Base-by-base conservation (phyloP, 2,888 invertebrate species). In the Meloe dianella region DNA sequence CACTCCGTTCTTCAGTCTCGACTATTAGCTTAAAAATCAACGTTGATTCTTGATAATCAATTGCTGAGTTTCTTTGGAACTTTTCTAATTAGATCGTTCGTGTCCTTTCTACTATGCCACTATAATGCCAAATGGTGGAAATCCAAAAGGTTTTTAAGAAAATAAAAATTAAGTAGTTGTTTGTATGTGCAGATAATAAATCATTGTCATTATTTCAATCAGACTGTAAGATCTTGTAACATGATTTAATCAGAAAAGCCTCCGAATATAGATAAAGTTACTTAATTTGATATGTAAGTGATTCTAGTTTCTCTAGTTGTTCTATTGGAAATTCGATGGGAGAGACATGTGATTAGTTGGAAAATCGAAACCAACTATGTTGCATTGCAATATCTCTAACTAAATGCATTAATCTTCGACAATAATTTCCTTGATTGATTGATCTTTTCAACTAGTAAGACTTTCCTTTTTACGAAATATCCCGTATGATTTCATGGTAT, bases 41-140 rank as follows among this genome's bases (percentile, higher is more conserved):
- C 54, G 54, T 54, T 54, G 24, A 54, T 24, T 54, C 24, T 51
- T 51, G 24, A 24, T 24, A 47, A 47, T 47, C 47, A 54, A 27
- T 54, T 54, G 54, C n/a, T 14, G 24, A 24, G 27, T 54, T 54
- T 27, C 54, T 7, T 51, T 22, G 0, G 2, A 54, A 54, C 54
- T 54, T 54, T 54, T 54, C 54, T 54, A 54, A 54, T 54, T 54
- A 54, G 54, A 14, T n/a, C 54, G 27, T n/a, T 54, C 24, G 12
- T 54, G 27, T 24, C 14, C 24, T 14, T 14, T 9, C 2, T 12
- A n/a, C 9, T 27, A 24, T 54, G 27, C 27, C 7, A 4, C 24
- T n/a, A 24, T 54, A 24, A 24, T 54, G 54, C 27, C 27, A 27
- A 54, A 54, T 54, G 54, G 24, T 14, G 7, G 22, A 27, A 54